Evolutionary conservation across 23 tunicate genomes (phyloP).

Genomic region (Clavelina lepadiformis): DNA sequence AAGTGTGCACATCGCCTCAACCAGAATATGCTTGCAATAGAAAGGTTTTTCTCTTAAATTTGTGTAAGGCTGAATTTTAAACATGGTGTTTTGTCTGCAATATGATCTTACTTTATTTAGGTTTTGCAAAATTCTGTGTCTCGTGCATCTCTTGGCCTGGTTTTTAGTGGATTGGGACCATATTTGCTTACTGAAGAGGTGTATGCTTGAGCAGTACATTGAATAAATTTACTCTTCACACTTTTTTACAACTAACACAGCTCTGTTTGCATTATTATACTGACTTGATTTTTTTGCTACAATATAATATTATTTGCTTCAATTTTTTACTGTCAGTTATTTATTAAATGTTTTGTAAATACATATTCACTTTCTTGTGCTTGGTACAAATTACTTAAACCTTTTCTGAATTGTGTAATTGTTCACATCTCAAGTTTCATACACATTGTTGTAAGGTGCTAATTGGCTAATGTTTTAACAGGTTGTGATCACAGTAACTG

Average conservation of each 20-base stretch:
- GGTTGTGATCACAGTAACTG: not conserved
- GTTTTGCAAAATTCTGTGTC: conserved; percentile 2
- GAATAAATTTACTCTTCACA: not conserved
- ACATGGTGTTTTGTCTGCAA: too few relatives aligned
- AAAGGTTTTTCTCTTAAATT: too few relatives aligned
- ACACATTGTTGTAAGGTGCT: not conserved
- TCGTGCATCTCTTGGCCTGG: conserved; percentile 10
- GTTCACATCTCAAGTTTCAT: too few relatives aligned
- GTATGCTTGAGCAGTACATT: not conserved
- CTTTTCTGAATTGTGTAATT: too few relatives aligned
- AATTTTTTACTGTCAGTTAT: not conserved
- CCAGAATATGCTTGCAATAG: too few relatives aligned
- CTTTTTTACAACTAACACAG: too few relatives aligned
- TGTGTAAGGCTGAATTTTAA: too few relatives aligned
- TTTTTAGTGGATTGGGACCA: conserved; percentile 16
- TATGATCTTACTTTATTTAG: too few relatives aligned
- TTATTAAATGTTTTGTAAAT: not conserved
- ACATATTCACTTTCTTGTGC: too few relatives aligned
- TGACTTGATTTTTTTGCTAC: not conserved
- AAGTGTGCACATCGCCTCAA: too few relatives aligned
- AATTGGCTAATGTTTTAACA: not conserved
- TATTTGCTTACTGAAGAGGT: conserved; percentile 31
- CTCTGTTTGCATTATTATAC: not conserved
- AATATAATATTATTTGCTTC: not conserved
- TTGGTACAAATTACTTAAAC: too few relatives aligned